Evolutionary conservation across 2,888 invertebrate genomes (phyloP), one percentile per base, ranked within the genome.

Genomic region (Agrochola litura): DNA sequence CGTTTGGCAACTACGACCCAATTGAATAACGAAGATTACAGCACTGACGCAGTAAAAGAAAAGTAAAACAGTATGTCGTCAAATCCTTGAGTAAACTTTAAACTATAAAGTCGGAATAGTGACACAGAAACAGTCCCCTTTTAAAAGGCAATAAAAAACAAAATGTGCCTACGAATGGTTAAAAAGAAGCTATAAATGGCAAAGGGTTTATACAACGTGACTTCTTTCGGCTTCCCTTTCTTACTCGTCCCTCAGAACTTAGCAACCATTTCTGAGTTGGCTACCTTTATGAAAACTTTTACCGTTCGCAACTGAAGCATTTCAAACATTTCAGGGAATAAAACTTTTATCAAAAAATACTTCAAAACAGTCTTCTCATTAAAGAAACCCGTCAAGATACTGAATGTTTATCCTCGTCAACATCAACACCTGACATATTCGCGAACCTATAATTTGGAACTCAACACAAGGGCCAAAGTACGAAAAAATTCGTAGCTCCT

Each of bases 401-500:
- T 12, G 16, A 6, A 12, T 73, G 37, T 73, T 66, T 30, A 84
- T 81, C 82, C 73, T 82, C 72, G 49, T 82, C 77, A 73, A 76
- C 49, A 75, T 76, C 49, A 66, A 74, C 60, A 61, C 41, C 30
- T 73, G 76, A 78, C 22, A 69, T 16, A 73, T 75, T 84, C 63
- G 77, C 77, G n/a, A 84, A 78, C 79, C 87, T 80, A 86, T 86
- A 81, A 89, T 87, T 88, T 87, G 78, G 43, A 89, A 88, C 56
- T 73, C 49, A 56, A 87, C 67, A 81, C 81, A 64, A 69, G 54
- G 19, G 37, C 58, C 43, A 1, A 75, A 41, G 43, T 37, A n/a
- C 12, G 56, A 83, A 82, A 85, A 80, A 81, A 68, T 10, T 30
- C 60, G 64, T 68, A 82, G 74, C 67, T 78, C 76, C 74, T 75